Evolutionary conservation across 2,113 vertebrate species (phyloP).

Genomic region (Brachyhypopomus gauderio): DNA sequence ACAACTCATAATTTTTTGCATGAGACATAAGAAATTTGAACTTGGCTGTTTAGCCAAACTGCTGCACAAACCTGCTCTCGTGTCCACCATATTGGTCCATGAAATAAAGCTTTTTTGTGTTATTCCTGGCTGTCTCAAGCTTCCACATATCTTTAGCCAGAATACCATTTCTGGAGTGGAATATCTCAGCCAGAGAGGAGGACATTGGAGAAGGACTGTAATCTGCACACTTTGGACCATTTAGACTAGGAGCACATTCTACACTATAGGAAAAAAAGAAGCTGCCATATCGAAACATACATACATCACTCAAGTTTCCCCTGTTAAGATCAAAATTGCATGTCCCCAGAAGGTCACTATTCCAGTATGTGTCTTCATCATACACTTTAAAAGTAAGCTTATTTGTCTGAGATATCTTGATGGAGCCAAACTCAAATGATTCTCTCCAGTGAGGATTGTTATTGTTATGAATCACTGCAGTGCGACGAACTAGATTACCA

Average conservation of each 20-base stretch:
- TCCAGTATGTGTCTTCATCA: slow-evolving; percentile 64
- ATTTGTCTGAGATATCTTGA: slow-evolving; percentile 37
- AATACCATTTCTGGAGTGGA: too few species aligned
- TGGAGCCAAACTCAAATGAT: too few species aligned
- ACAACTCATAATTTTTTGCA: too few species aligned
- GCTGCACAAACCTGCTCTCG: too few species aligned
- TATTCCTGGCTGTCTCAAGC: not conserved
- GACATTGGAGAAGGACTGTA: too few species aligned
- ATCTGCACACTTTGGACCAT: too few species aligned
- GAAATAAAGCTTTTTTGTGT: not conserved
- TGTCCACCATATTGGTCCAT: not conserved
- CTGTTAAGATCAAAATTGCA: slow-evolving; percentile 56
- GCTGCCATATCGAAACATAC: slow-evolving; percentile 63
- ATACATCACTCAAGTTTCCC: slow-evolving; percentile 21
- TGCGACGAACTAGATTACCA: slow-evolving; percentile 45
- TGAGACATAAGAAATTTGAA: too few species aligned
- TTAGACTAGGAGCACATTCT: too few species aligned
- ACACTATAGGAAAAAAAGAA: slow-evolving; percentile 65
- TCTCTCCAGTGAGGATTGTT: slow-evolving; percentile 66
- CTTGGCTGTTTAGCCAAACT: too few species aligned
- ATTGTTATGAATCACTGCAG: slow-evolving; percentile 44
- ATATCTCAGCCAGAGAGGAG: too few species aligned
- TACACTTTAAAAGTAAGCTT: slow-evolving; percentile 67
- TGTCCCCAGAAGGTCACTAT: slow-evolving; percentile 66
- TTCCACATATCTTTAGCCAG: too few species aligned